A percentile compares a stretch with the other conserved stretches of the same genome.
Conservation (phyloP, 2,797 vertebrate genomes). For the Argyrosomus regius region DNA sequence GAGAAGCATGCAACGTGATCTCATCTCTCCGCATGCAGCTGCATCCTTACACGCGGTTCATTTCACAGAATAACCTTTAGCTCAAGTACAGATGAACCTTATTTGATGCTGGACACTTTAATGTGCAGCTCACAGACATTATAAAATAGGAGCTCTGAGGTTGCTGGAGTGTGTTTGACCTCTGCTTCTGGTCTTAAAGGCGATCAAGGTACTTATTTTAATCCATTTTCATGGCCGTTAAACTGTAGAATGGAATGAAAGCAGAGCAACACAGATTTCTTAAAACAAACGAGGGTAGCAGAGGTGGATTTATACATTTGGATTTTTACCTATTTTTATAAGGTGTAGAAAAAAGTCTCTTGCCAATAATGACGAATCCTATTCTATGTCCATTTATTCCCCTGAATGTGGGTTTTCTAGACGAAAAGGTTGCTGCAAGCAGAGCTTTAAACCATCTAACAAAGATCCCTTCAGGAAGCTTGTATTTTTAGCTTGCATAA, state of each 20-base stretch:
- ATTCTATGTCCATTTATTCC: slow-evolving; percentile 9
- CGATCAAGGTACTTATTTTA: slow-evolving; percentile 48
- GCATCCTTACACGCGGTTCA: slow-evolving; percentile 1
- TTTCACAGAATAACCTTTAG: slow-evolving; percentile 33
- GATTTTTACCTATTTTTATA: neutral
- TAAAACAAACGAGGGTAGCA: neutral
- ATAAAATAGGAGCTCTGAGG: slow-evolving; percentile 43
- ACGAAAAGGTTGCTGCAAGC: slow-evolving; percentile 25
- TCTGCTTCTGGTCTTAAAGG: slow-evolving; percentile 24
- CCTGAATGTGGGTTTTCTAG: slow-evolving; percentile 23
- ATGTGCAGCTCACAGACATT: slow-evolving; percentile 23
- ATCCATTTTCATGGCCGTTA: slow-evolving; percentile 52
- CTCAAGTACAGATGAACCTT: neutral
- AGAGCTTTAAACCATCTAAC: slow-evolving; percentile 29
- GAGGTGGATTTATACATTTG: slow-evolving; percentile 15
- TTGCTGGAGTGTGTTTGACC: slow-evolving; percentile 44
- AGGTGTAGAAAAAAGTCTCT: neutral
- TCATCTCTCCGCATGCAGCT: neutral
- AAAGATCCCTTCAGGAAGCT: slow-evolving; percentile 50
- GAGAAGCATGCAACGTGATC: neutral
- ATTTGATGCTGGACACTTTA: slow-evolving; percentile 15
- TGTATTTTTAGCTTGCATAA: slow-evolving; percentile 72
- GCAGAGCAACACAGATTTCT: neutral
- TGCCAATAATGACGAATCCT: neutral
- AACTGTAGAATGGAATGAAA: slow-evolving; percentile 48